Base-by-base conservation (phyloP, 2,888 invertebrate species). In the Tinea trinotella region DNA sequence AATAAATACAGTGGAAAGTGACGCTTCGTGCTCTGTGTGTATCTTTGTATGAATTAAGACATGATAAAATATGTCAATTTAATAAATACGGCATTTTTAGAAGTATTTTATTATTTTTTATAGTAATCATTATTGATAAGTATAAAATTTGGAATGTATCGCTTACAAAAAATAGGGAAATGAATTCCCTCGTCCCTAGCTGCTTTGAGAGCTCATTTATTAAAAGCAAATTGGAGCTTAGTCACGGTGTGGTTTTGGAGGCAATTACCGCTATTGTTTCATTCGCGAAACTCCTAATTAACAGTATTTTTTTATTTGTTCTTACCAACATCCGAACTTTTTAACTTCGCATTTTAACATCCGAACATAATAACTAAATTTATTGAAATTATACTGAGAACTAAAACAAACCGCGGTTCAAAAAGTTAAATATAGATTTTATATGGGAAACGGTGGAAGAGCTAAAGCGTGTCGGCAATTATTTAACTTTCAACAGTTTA, bases 151-250 rank as follows among this genome's bases (percentile, higher is more conserved):
- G 30, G 7, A 30, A 30, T 7, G 13, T 15, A 40, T 40, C 2
- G 40, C 12, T 40, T 40, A 40, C 40, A 40, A 40, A 40, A 40
- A 40, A 40, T 2, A 6, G 15, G 15, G 40, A 13, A 40, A 40
- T 15, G 40, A 40, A 40, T 40, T 40, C 40, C 3, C 7, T 15
- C 13, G 40, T 15, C 7, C 40, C 12, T 13, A 40, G 40, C 13
- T 40, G 12, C 3, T 40, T 40, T 15, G 15, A 15, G 15, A 40
- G 40, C 40, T 40, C 40, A 40, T 40, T 40, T 40, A 40, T 40
- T 40, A 40, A 40, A 15, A 40, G 40, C 40, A 40, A 40, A 40
- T 40, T 40, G 40, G 40, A 40, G 40, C 40, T 40, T 40, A 40
- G 40, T 40, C 40, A 40, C 40, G 40, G 15, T n/a, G 40, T 40